Evolutionary conservation across 2,888 invertebrate species (phyloP), one percentile per base, ranked within the genome.

Genomic region (Callosobruchus maculatus): DNA sequence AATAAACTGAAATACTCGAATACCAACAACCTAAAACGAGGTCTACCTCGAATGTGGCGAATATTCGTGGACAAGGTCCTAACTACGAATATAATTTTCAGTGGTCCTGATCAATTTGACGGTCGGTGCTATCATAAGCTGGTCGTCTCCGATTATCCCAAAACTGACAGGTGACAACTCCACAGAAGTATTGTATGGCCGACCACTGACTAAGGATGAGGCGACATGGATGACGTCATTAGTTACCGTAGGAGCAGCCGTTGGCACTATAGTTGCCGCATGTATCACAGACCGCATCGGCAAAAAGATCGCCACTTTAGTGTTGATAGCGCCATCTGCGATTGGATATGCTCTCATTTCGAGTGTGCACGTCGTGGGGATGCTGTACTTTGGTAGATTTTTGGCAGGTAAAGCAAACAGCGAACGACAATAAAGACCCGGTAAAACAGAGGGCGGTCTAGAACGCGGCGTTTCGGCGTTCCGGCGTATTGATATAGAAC

Each of bases 71-170:
- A n/a, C n/a, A n/a, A n/a, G n/a, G n/a, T 26, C 7, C 49, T 18
- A 49, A 18, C 49, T 13, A 13, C 13, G 13, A 30, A 3, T 30
- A 7, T 13, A 49, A 49, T 49, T 49, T 49, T 49, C 49, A 49
- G 49, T 49, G 7, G 49, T 49, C 9, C 49, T 49, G 49, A 49
- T 49, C 13, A 49, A 49, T 49, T 13, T 49, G 18, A 18, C 49
- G 49, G 74, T 5, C 69, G 81, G 81, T 20, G 75, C 76, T 4
- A 74, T 78, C 5, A 68, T 78, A n/a, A 67, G 75, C 0, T 81
- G 81, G 81, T 74, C 81, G 1, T 80, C 80, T 0, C 77, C 81
- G 20, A 74, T 75, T 13, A 21, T 80, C 0, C 76, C 78, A 31
- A 78, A 74, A 70, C 67, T 81, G 18, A 75, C 68, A 22, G 18